Conservation (phyloP, 2,888 invertebrate genomes). For the Campoletis raptor region DNA sequence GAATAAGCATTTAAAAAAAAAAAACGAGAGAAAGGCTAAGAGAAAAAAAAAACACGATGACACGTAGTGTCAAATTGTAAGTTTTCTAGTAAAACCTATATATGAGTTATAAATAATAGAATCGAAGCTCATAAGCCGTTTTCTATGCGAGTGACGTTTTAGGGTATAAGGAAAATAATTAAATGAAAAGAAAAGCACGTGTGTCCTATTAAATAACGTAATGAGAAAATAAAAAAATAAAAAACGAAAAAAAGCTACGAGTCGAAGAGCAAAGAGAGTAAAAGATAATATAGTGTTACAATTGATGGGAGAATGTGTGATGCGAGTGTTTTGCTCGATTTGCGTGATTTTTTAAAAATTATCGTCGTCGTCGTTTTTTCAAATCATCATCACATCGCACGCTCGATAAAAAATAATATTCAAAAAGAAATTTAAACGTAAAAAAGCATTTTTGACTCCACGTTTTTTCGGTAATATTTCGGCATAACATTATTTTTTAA, state of each 20-base stretch:
- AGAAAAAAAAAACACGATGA: not conserved
- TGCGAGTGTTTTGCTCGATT: constrained; percentile 52
- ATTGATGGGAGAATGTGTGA: constrained; percentile 9
- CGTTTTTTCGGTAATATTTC: constrained; percentile 1
- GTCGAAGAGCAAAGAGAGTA: constrained; percentile 14
- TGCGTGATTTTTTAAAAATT: constrained; percentile 30
- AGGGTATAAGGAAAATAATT: constrained; percentile 22
- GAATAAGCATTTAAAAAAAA: not conserved
- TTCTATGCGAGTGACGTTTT: constrained; percentile 57
- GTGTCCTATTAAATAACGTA: constrained; percentile 43
- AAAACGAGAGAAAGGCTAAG: not conserved
- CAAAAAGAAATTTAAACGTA: not conserved
- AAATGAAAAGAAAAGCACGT: constrained; percentile 29
- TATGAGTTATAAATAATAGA: constrained; percentile 38
- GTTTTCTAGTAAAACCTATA: constrained; percentile 46
- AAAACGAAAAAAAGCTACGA: constrained; percentile 23
- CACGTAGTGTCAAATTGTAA: constrained; percentile 46
- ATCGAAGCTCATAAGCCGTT: constrained; percentile 60
- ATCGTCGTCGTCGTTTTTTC: constrained; percentile 7
- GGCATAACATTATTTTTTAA: not conserved
- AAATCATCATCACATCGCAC: constrained; percentile 24
- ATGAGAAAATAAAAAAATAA: constrained; percentile 9
- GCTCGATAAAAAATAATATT: constrained; percentile 7
- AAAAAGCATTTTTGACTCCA: not conserved
- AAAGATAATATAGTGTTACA: constrained; percentile 43